A percentile compares a stretch with the other conserved stretches of the same genome.
These are phyloP conservation scores for Achatina immaculata DNA, from an alignment of 1,140 invertebrate species.

Conservation along the genomic window DNA sequence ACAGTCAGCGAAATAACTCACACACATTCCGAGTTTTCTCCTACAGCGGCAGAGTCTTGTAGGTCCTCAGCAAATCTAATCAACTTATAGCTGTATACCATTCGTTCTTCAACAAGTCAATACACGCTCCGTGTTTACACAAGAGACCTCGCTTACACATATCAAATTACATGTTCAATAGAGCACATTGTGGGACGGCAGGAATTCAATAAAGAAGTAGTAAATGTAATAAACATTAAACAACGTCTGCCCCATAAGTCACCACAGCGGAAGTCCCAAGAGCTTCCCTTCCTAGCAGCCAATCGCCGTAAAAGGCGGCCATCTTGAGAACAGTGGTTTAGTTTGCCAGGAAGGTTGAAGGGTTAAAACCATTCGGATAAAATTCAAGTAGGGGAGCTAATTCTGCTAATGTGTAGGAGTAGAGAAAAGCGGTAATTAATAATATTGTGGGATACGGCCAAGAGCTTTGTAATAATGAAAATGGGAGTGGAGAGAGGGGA, in stretches of 20 bases:
- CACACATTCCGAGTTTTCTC: no score
- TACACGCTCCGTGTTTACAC: not conserved
- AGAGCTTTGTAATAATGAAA: conserved; percentile 23
- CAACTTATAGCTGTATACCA: no score
- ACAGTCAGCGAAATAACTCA: no score
- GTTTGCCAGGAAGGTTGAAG: not conserved
- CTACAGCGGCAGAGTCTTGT: no score
- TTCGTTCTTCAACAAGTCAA: not conserved
- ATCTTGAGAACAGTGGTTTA: conserved; percentile 22
- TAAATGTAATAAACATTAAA: conserved; percentile 34
- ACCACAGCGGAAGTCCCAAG: conserved; percentile 1
- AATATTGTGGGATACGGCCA: conserved; percentile 13
- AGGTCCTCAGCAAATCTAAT: not conserved
- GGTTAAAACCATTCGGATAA: conserved; percentile 29
- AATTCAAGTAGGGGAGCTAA: conserved; percentile 34
- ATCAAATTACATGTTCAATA: conserved; percentile 25
- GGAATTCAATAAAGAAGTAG: conserved; percentile 13
- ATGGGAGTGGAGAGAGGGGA: not conserved
- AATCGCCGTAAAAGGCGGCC: conserved; percentile 29
- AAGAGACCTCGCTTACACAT: not conserved
- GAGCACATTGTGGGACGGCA: not conserved
- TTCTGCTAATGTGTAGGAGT: conserved; percentile 37
- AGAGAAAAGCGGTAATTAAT: conserved; percentile 37
- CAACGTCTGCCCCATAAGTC: not conserved
- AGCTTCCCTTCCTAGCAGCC: not conserved